phyloP scores from a whole-genome alignment of 2,888 invertebrate species.

The Clivina fossor region DNA sequence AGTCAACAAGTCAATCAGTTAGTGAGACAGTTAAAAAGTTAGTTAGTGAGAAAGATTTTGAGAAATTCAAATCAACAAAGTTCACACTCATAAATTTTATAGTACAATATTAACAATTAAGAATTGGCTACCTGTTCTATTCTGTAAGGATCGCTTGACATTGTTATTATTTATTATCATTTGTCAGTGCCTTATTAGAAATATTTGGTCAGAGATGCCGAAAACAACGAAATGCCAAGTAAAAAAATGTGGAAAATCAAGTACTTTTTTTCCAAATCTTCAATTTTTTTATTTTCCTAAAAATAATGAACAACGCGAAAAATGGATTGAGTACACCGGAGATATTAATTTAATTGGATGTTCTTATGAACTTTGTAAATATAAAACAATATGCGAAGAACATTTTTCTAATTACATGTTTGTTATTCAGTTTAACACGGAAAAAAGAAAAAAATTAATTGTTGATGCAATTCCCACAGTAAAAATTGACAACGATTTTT shows the following conservation, averaged over 20 bases:
- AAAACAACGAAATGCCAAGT: background rate
- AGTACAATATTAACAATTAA: too few species aligned
- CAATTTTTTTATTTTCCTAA: background rate
- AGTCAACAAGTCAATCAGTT: too few species aligned
- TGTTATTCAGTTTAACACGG: background rate
- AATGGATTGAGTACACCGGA: conserved; percentile 11
- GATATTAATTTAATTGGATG: background rate
- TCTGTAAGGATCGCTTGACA: too few species aligned
- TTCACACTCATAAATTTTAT: too few species aligned
- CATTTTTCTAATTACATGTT: conserved; percentile 5
- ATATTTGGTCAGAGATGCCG: too few species aligned
- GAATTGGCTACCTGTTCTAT: too few species aligned
- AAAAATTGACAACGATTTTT: background rate
- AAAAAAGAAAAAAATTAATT: conserved; percentile 7
- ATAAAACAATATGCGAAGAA: conserved; percentile 10
- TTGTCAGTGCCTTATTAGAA: too few species aligned
- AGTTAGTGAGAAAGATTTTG: too few species aligned
- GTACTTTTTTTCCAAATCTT: background rate
- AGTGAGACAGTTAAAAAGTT: too few species aligned
- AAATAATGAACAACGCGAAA: background rate
- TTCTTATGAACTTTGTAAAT: conserved; percentile 1
- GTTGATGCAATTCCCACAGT: background rate
- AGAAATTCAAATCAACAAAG: too few species aligned
- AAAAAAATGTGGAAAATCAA: background rate
- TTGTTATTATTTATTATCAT: too few species aligned